phyloP scores from a whole-genome alignment of 2,888 invertebrate species.

The Hetaerina titia region DNA sequence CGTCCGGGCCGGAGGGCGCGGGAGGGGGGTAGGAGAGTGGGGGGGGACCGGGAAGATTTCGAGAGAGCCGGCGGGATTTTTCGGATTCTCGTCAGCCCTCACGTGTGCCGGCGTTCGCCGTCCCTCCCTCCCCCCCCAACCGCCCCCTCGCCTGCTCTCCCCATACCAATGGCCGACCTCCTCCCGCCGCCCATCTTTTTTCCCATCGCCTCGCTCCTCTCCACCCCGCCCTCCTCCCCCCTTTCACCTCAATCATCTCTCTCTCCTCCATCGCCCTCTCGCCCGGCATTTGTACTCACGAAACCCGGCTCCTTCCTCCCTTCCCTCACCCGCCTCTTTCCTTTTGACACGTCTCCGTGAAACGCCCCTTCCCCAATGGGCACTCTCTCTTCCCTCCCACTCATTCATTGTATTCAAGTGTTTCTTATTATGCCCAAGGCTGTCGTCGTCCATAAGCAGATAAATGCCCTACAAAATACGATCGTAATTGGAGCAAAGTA shows the following conservation, averaged over 20 bases:
- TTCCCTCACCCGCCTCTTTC: background rate
- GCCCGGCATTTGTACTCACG: background rate
- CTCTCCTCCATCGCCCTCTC: too few relatives aligned
- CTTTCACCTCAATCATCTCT: background rate
- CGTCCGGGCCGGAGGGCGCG: background rate
- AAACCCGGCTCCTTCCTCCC: background rate
- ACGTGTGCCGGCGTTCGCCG: background rate
- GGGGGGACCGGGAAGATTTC: background rate
- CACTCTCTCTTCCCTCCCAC: constrained; percentile 9
- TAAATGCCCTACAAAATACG: background rate
- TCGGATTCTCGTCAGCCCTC: background rate
- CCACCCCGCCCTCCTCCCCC: background rate
- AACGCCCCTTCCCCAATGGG: background rate
- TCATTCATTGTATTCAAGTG: constrained; percentile 43
- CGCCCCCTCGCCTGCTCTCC: background rate
- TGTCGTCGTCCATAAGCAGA: background rate
- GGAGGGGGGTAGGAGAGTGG: background rate
- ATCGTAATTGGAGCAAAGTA: constrained; percentile 19
- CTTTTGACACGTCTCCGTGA: background rate
- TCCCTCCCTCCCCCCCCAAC: background rate
- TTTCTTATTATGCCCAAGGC: constrained; percentile 22
- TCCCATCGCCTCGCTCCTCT: background rate
- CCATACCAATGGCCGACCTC: background rate
- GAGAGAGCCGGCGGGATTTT: background rate
- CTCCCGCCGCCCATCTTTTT: background rate